Percentiles rank a stretch among this genome's conserved stretches.
Evolutionary conservation across 2,888 invertebrate species (phyloP).

Genomic region (Scaptomyza caliginosa): DNA sequence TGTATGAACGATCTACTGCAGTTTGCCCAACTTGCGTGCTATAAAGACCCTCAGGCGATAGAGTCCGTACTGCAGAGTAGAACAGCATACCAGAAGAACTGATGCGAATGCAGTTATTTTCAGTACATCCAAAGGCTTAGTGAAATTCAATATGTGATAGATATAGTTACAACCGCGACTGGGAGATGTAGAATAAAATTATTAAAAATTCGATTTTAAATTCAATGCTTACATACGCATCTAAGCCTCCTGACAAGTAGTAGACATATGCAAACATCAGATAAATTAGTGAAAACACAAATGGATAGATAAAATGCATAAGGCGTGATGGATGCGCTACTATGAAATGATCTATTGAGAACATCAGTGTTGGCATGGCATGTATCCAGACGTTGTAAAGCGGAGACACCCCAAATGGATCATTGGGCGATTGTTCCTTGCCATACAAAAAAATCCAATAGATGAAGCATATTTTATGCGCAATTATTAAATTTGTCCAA

Average conservation of each 20-base stretch:
- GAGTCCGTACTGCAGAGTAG: slow-evolving; percentile 42
- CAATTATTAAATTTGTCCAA: slow-evolving; percentile 30
- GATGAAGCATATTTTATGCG: neutral
- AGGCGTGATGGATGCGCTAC: slow-evolving; percentile 58
- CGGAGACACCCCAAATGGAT: neutral
- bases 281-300: slow-evolving; percentile 16
- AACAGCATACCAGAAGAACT: neutral
- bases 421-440: neutral
- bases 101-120: neutral
- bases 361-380: slow-evolving; percentile 22
- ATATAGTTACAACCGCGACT: slow-evolving; percentile 35
- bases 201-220: neutral
- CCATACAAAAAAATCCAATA: slow-evolving; percentile 48
- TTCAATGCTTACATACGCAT: slow-evolving; percentile 38
- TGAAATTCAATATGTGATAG: slow-evolving; percentile 37
- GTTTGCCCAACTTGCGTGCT: slow-evolving; percentile 30
- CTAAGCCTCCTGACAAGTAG: slow-evolving; percentile 20
- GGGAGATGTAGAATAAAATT: neutral
- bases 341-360: slow-evolving; percentile 45
- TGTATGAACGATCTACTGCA: slow-evolving; percentile 19
- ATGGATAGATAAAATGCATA: slow-evolving; percentile 50
- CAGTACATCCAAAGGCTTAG: neutral
- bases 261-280: slow-evolving; percentile 16
- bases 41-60: slow-evolving; percentile 47
- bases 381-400: slow-evolving; percentile 42